A percentile compares a stretch with the other conserved stretches of the same genome.
phyloP scores from a whole-genome alignment of 2,113 vertebrate genomes.

The Anguilla rostrata region DNA sequence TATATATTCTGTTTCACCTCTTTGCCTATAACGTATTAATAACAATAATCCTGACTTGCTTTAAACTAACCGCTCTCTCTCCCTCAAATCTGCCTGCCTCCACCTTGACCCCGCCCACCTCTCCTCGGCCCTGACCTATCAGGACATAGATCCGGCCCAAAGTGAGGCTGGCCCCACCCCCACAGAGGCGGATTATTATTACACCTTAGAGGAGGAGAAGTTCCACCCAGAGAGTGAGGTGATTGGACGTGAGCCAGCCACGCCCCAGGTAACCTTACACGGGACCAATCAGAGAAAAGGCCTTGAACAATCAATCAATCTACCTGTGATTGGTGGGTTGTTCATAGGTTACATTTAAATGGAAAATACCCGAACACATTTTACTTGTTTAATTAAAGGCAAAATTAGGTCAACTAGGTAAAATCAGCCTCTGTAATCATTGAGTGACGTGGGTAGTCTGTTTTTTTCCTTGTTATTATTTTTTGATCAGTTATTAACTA shows the following conservation, averaged over 20 bases:
- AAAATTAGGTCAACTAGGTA: background rate
- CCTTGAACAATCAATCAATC: background rate
- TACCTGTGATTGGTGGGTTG: background rate
- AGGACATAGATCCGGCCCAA: conserved; percentile 73
- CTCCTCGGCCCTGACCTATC: conserved; percentile 64
- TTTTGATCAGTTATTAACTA: background rate
- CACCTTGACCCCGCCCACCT: conserved; percentile 58
- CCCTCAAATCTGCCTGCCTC: conserved; percentile 69
- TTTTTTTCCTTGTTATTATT: background rate
- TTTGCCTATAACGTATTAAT: conserved; percentile 55
- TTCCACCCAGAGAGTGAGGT: conserved; percentile 64
- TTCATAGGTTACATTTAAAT: background rate
- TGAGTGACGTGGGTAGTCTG: background rate
- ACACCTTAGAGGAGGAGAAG: conserved; percentile 61
- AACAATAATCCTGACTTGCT: conserved; percentile 47
- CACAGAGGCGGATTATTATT: conserved; percentile 74
- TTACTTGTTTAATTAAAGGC: background rate
- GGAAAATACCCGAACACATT: background rate
- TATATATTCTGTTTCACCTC: conserved; percentile 54
- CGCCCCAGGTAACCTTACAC: conserved; percentile 60
- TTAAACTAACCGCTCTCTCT: conserved; percentile 65
- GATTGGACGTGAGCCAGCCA: conserved; percentile 60
- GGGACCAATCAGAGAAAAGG: background rate
- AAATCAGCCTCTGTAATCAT: background rate
- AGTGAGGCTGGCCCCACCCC: conserved; percentile 72